A percentile compares a stretch with the other conserved stretches of the same genome.
phyloP scores from a whole-genome alignment of 2,113 vertebrate genomes.

The Benitochromis conjunctus region DNA sequence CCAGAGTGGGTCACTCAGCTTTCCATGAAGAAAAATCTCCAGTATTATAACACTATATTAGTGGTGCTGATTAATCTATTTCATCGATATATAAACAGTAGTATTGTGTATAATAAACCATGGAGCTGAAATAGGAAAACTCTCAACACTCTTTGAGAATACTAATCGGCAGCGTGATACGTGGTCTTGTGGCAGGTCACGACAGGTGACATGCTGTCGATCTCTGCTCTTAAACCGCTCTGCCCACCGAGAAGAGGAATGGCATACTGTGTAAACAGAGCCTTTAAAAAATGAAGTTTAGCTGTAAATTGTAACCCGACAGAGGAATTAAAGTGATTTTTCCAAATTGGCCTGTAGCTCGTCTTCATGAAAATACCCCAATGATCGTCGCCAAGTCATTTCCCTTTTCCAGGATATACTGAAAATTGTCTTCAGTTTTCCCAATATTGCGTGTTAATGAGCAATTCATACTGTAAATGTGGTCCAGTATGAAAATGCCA shows the following conservation, averaged over 20 bases:
- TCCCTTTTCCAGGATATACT: too few species aligned
- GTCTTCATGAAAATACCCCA: not conserved
- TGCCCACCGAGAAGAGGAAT: not conserved
- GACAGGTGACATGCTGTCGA: not conserved
- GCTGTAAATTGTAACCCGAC: fast-evolving
- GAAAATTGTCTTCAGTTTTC: not conserved
- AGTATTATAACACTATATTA: not conserved
- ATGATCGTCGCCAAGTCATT: fast-evolving
- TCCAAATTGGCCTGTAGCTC: not conserved
- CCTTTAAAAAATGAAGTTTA: fast-evolving
- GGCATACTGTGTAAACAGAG: fast-evolving
- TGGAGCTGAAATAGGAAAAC: not conserved
- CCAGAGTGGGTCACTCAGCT: not conserved
- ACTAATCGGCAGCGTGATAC: not conserved
- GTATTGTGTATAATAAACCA: fast-evolving
- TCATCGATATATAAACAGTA: not conserved
- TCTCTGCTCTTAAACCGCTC: not conserved
- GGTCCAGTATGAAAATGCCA: not conserved
- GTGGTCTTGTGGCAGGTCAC: not conserved
- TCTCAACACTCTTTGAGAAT: too few species aligned
- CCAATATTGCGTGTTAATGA: not conserved
- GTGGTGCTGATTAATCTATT: not conserved
- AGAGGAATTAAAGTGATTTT: not conserved
- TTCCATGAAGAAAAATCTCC: not conserved
- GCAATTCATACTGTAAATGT: not conserved